Evolutionary conservation across 2,888 invertebrate genomes (phyloP).

Genomic region (Hololepta plana): DNA sequence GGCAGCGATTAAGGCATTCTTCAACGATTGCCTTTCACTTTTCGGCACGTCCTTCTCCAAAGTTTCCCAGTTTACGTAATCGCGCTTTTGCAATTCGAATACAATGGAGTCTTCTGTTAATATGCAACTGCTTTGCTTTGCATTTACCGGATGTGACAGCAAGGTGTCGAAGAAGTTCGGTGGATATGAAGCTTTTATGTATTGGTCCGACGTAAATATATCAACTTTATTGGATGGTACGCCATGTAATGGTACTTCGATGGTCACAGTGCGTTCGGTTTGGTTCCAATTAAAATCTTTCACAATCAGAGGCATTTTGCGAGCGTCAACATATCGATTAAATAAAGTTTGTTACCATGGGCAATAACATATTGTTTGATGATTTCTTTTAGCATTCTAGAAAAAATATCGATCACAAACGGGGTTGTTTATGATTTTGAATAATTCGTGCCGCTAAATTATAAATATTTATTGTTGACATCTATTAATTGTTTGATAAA

Average conservation of each 20-base stretch:
- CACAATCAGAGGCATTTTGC: conserved; percentile 51
- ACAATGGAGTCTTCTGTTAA: conserved; percentile 41
- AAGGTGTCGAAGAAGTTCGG: conserved; percentile 62
- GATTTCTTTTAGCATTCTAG: too few species aligned
- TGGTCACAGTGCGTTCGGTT: conserved; percentile 37
- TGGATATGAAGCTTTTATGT: conserved; percentile 53
- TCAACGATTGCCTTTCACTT: conserved; percentile 34
- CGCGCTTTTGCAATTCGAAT: conserved; percentile 46
- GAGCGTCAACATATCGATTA: too few species aligned
- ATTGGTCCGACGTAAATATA: conserved; percentile 47
- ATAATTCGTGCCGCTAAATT: too few species aligned
- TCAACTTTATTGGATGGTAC: conserved; percentile 45
- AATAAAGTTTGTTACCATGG: too few species aligned
- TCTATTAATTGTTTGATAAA: too few species aligned
- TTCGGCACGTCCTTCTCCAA: conserved; percentile 38
- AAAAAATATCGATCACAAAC: too few species aligned
- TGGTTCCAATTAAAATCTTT: conserved; percentile 65
- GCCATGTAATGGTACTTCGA: conserved; percentile 47
- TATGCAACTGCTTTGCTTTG: conserved; percentile 42
- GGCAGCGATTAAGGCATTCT: conserved; percentile 37
- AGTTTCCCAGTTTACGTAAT: conserved; percentile 34
- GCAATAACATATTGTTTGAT: too few species aligned
- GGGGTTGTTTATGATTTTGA: too few species aligned
- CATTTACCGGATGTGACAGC: conserved; percentile 40
- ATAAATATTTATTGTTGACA: too few species aligned